Percentiles rank a stretch among this genome's conserved stretches.
These are phyloP conservation scores for Aleiodes alternator DNA, from an alignment of 2,888 invertebrate species.

Conservation along the genomic window DNA sequence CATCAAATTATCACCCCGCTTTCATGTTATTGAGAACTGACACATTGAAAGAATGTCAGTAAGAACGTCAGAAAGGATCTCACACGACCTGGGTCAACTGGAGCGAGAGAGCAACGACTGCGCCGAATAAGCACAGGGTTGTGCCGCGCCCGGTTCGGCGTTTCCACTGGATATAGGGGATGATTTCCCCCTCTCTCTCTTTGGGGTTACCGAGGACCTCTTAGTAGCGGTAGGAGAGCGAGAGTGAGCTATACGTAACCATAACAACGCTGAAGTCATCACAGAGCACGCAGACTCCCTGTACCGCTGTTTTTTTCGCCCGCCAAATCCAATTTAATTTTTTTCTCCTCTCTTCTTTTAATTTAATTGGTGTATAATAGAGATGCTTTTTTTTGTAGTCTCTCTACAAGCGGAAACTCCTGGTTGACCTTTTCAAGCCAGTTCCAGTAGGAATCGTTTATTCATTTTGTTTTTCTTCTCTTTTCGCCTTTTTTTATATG, in stretches of 20 bases:
- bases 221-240: background rate
- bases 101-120: conserved; percentile 64
- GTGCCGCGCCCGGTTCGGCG: conserved; percentile 70
- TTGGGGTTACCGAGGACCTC: conserved; percentile 50
- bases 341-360: background rate
- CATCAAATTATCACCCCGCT: background rate
- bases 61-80: conserved; percentile 2
- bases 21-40: background rate
- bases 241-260: conserved; percentile 56
- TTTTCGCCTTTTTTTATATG: background rate
- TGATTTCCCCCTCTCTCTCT: conserved; percentile 57
- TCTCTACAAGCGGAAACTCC: background rate
- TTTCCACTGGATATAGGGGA: conserved; percentile 63
- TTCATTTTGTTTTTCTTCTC: conserved; percentile 3
- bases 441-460: conserved; percentile 4
- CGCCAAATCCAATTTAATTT: conserved; percentile 19
- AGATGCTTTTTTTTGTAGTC: background rate
- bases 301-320: conserved; percentile 17
- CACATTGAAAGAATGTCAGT: background rate
- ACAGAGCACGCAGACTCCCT: conserved; percentile 62
- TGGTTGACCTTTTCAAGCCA: conserved; percentile 15
- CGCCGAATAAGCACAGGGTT: conserved; percentile 61
- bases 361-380: conserved; percentile 13
- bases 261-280: conserved; percentile 59
- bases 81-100: conserved; percentile 68